Evolutionary conservation across 2,113 vertebrate genomes (phyloP).

Genomic region (Eulacestoma nigropectus): DNA sequence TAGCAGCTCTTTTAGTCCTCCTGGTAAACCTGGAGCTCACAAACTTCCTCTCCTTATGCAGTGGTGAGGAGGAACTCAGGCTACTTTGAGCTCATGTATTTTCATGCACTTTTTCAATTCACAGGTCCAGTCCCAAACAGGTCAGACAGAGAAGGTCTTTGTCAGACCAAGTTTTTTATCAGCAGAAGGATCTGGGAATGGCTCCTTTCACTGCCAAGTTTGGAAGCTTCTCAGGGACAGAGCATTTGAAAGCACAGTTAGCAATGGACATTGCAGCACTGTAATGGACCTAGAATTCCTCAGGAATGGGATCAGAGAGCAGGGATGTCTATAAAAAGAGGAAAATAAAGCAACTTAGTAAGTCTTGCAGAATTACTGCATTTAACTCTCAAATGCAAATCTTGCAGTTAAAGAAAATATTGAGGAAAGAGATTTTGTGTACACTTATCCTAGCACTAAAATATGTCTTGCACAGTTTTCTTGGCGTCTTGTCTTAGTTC

Average conservation of each 20-base stretch:
- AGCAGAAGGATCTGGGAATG: neutral
- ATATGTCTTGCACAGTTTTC: neutral
- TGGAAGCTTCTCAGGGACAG: neutral
- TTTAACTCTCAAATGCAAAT: neutral
- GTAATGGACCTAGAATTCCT: neutral
- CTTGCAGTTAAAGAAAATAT: neutral
- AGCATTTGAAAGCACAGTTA: neutral
- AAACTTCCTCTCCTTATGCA: neutral
- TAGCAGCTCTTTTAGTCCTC: neutral
- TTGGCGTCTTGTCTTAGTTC: neutral
- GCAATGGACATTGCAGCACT: neutral
- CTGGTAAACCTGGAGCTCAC: neutral
- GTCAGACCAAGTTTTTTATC: neutral
- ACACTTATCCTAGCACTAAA: neutral
- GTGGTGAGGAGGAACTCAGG: neutral
- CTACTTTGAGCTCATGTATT: neutral
- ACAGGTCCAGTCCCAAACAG: rapidly evolving
- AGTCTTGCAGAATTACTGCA: neutral
- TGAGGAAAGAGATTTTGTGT: neutral
- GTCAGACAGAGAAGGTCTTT: neutral
- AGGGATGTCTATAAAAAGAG: neutral
- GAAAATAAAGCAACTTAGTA: neutral
- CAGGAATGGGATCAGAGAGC: neutral
- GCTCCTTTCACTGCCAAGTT: neutral
- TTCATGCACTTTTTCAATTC: neutral